A percentile compares a stretch with the other conserved stretches of the same genome.
Evolutionary conservation across 2,797 vertebrate species (phyloP).

Genomic region (Petrocephalus schoutedeni): DNA sequence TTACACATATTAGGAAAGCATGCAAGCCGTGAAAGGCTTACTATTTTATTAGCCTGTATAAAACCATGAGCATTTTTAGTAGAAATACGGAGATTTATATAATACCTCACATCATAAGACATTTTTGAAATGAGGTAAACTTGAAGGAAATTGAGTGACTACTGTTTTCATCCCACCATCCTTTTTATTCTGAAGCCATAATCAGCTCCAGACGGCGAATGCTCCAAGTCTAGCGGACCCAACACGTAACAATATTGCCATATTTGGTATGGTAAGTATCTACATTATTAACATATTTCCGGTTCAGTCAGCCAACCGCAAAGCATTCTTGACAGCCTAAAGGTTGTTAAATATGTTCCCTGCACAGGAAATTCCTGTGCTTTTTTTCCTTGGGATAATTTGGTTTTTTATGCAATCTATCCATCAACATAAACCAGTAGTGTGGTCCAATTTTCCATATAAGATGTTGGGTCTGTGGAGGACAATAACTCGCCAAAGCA

Average conservation of each 20-base stretch:
- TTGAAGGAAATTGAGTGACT: slow-evolving; percentile 26
- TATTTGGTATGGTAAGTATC: slow-evolving; percentile 93
- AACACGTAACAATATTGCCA: slow-evolving; percentile 98
- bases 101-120: slow-evolving; percentile 24
- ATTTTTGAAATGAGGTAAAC: slow-evolving; percentile 45
- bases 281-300: slow-evolving; percentile 98
- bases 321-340: slow-evolving; percentile 95
- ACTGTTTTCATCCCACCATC: slow-evolving; percentile 76
- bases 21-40: not conserved
- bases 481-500: slow-evolving; percentile 43
- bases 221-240: slow-evolving; percentile 60
- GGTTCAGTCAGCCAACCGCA: slow-evolving; percentile 88
- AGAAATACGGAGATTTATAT: not conserved
- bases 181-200: slow-evolving; percentile 71
- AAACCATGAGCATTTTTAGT: not conserved
- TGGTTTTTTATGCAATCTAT: slow-evolving; percentile 84
- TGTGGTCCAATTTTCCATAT: slow-evolving; percentile 67
- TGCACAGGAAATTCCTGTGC: slow-evolving; percentile 85
- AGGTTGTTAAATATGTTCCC: slow-evolving; percentile 94
- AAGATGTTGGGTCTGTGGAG: slow-evolving; percentile 52
- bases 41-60: not conserved
- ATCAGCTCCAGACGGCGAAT: slow-evolving; percentile 89
- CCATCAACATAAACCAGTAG: slow-evolving; percentile 59
- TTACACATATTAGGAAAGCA: not conserved
- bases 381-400: slow-evolving; percentile 65